Conservation (phyloP, 1,140 invertebrate species). For the Lordiphosa mommai region DNA sequence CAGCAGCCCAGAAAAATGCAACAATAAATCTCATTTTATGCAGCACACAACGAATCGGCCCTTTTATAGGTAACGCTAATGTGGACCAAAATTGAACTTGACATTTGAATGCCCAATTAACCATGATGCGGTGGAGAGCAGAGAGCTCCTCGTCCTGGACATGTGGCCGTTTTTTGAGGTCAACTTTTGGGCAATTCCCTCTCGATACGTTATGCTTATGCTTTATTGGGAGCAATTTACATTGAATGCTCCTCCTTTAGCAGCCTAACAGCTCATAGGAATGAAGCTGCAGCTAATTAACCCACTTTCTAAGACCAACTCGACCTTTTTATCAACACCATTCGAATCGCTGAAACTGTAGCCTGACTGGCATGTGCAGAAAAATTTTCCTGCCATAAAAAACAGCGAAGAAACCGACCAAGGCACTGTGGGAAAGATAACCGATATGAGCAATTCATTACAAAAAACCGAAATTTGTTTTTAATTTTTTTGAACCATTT, state of each 20-base stretch:
- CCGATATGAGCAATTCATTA: background rate
- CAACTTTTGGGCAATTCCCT: slow-evolving; percentile 50
- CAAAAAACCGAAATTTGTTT: background rate
- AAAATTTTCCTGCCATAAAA: slow-evolving; percentile 59
- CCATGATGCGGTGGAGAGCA: slow-evolving; percentile 57
- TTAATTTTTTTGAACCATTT: too few species aligned
- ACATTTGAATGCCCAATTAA: slow-evolving; percentile 79
- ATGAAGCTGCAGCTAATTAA: slow-evolving; percentile 43
- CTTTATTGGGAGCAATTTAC: slow-evolving; percentile 49
- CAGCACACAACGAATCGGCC: slow-evolving; percentile 54
- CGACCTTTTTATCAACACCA: slow-evolving; percentile 38
- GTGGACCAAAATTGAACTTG: slow-evolving; percentile 79
- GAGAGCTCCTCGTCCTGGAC: slow-evolving; percentile 24
- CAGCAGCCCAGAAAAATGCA: slow-evolving; percentile 54
- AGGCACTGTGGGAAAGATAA: background rate
- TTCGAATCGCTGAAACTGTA: background rate
- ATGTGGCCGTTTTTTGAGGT: slow-evolving; percentile 44
- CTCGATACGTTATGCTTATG: slow-evolving; percentile 48
- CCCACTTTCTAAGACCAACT: slow-evolving; percentile 53
- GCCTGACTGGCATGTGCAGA: slow-evolving; percentile 11
- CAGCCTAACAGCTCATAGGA: too few species aligned
- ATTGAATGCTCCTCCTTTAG: too few species aligned
- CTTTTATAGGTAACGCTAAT: slow-evolving; percentile 79
- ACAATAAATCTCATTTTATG: slow-evolving; percentile 79
- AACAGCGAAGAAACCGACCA: slow-evolving; percentile 19